Percentiles rank a stretch among this genome's conserved stretches.
These are phyloP conservation scores for Pomatorhinus ruficollis DNA, from an alignment of 2,113 vertebrate genomes.

Conservation along the genomic window DNA sequence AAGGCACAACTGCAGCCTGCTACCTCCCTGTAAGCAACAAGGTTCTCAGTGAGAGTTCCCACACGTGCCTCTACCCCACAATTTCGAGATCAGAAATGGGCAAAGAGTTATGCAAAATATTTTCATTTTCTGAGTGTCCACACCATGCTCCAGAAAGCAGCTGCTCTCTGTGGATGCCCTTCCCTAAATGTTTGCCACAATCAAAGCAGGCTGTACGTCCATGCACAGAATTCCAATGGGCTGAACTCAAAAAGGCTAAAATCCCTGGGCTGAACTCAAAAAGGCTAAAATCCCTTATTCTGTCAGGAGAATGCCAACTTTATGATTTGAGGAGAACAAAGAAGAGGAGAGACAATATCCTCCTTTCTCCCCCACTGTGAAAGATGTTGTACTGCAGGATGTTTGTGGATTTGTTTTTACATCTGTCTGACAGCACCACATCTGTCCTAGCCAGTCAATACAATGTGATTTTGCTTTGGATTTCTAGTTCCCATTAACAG, in stretches of 20 bases:
- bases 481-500: neutral
- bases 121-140: neutral
- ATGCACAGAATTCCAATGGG: neutral
- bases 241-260: neutral
- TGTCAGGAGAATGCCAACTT: neutral
- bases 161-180: neutral
- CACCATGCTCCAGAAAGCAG: neutral
- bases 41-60: neutral
- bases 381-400: neutral
- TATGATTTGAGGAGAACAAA: neutral
- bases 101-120: neutral
- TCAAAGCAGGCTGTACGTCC: neutral
- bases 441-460: neutral
- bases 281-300: neutral
- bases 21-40: rapidly evolving
- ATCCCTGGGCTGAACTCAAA: neutral
- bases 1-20: neutral
- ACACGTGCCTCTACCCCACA: neutral
- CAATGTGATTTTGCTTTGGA: neutral
- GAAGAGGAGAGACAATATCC: neutral
- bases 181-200: neutral
- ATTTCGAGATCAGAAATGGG: neutral
- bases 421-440: neutral
- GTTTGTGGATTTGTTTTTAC: neutral
- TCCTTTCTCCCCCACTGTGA: neutral